Evolutionary conservation across 2,888 invertebrate species (phyloP), one percentile per base, ranked within the genome.

Genomic region (Argyra leucocephala): DNA sequence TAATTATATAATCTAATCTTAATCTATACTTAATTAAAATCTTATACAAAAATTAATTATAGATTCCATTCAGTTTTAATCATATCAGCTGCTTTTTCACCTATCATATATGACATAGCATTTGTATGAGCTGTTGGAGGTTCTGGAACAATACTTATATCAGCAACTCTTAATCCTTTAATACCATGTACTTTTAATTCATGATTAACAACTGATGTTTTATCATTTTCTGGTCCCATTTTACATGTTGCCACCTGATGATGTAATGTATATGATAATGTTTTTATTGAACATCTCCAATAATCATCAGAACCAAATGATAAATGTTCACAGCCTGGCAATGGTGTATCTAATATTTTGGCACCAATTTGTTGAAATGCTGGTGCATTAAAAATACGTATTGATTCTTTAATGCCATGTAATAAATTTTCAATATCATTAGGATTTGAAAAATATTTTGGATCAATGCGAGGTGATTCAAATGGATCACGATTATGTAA

Each of bases 51-150:
- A 37, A 15, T 10, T 12, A 48, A 48, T 48, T 18, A 48, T 5
- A 18, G 48, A 18, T 48, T 64, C 85, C 83, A 87, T 58, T 82
- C 78, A 24, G 73, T 71, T 74, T 83, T 84, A 64, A 89, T 84
- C 75, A 88, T 78, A 74, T 88, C 87, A 0, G 87, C 84, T 1
- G 85, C 86, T 73, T 87, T 88, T 75, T 89, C 88, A 1, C 86
- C 89, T 62, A 89, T 85, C 85, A 88, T 86, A 69, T 85, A 83
- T 0, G 86, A 83, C 0, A 88, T 86, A 0, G 87, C 88, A 74
- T 86, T 85, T 1, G 87, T 86, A 73, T 89, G 88, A 3, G 87
- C 86, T 1, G 86, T 84, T 24, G 86, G 78, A 3, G 86, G 83
- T 6, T 82, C 77, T 0, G 88, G 88, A 70, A 86, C 85, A 37